Evolutionary conservation across 2,113 vertebrate genomes (phyloP).

Genomic region (Pedionomus torquatus): DNA sequence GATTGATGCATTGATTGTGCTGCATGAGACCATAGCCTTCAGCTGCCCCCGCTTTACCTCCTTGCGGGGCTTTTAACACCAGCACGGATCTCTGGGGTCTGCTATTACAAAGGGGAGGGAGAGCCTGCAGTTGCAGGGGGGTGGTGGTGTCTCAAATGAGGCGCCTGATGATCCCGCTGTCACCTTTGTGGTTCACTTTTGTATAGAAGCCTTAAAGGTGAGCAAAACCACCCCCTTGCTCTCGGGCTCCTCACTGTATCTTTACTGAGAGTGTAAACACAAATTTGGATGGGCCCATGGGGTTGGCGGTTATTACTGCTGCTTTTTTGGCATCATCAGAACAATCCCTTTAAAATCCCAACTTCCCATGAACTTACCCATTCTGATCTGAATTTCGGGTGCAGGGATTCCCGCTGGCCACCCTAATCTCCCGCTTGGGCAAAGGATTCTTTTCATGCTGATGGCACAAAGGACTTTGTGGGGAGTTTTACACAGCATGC

Average conservation of each 20-base stretch:
- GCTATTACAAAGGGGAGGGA: not conserved
- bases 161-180: not conserved
- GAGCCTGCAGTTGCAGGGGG: accelerated
- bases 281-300: not conserved
- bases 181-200: accelerated
- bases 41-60: not conserved
- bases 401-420: conserved; percentile 65
- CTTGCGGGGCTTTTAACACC: not conserved
- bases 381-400: conserved; percentile 68
- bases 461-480: conserved; percentile 60
- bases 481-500: conserved; percentile 46
- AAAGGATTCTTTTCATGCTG: conserved; percentile 57
- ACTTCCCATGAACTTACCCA: conserved; percentile 68
- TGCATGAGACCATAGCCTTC: not conserved
- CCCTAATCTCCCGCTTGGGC: conserved; percentile 51
- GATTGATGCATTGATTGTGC: conserved; percentile 24
- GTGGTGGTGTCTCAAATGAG: not conserved
- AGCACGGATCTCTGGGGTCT: accelerated
- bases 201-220: not conserved
- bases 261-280: not conserved
- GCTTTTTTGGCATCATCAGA: conserved; percentile 52
- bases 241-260: accelerated
- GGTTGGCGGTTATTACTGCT: not conserved
- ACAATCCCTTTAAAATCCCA: conserved; percentile 61
- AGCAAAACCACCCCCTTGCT: not conserved